These are phyloP conservation scores for Phaenicophaeus curvirostris DNA, from an alignment of 2,797 vertebrate genomes.

Conservation along the genomic window DNA sequence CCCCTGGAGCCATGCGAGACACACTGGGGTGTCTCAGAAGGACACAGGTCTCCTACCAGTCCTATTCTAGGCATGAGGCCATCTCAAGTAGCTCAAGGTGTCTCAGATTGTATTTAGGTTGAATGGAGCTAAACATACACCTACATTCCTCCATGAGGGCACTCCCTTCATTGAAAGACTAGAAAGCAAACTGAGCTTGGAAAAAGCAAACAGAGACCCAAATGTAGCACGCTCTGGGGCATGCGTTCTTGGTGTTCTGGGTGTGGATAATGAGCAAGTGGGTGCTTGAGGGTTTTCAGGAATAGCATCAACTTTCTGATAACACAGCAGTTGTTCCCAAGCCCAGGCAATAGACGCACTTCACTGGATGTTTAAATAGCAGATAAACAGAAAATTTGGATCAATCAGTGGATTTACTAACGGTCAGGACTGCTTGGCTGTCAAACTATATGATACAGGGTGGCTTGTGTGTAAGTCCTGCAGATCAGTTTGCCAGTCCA, in stretches of 20 bases:
- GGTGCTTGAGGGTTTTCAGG: conserved; percentile 47
- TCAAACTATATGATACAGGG: neutral
- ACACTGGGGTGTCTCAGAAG: neutral
- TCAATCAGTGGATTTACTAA: neutral
- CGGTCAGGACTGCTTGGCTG: neutral
- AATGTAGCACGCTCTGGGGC: neutral
- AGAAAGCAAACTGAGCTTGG: conserved; percentile 39
- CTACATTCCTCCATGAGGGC: conserved; percentile 25
- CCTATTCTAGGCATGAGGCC: neutral
- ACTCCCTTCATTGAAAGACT: conserved; percentile 41
- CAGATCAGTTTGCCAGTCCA: neutral
- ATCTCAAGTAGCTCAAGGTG: neutral
- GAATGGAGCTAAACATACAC: neutral
- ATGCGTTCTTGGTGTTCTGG: neutral
- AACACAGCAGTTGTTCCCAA: conserved; percentile 17
- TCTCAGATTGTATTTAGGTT: neutral
- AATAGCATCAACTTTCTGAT: conserved; percentile 22
- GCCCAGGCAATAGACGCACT: neutral
- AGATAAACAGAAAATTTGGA: neutral
- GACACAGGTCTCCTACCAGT: neutral
- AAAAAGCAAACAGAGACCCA: conserved; percentile 41
- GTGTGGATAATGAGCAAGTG: conserved; percentile 25
- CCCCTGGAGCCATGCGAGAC: neutral
- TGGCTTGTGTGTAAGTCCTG: neutral
- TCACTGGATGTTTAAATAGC: neutral